Base-by-base conservation (phyloP, 1,140 invertebrate genomes). In the Colletes latitarsis region DNA sequence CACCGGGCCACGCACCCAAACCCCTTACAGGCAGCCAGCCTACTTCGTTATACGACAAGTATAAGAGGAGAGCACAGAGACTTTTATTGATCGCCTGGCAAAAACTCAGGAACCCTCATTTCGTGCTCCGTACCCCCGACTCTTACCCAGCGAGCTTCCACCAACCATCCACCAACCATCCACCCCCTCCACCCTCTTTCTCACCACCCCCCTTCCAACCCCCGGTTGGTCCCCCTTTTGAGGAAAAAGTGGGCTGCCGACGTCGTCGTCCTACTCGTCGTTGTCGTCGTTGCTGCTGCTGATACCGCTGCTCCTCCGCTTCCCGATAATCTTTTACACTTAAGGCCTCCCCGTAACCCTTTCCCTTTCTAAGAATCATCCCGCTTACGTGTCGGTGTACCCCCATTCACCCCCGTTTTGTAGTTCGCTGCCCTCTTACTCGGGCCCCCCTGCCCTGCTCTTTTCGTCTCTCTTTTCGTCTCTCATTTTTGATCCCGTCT, bases 81-180 rank as follows among this genome's bases (percentile, higher is more conserved):
- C 91, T 93, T 93, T 93, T 93, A 93, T 93, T 93, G 93, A 93
- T 93, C 93, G 93, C 87, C 90, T 91, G 91, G 92, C 92, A 93
- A 93, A 93, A 93, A 93, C 91, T 93, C 91, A 92, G 92, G 90
- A 92, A 92, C 92, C 92, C 91, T 92, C 91, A 92, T 92, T 92
- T 92, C 88, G 90, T 92, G 88, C 90, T 90, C 86, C 88, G 90
- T 91, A 82, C 91, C 90, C 90, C 89, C 90, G 68, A 88, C 91
- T 85, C 84, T 88, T 82, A 83, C 82, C 84, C 79, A 49, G 46
- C 82, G 58, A 87, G 63, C 77, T 64, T 80, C 85, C 70, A 83
- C 78, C 83, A 83, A 68, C 77, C 83, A 62, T 68, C 71, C 73
- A 86, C 30, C 30, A 30, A 30, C 30, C 30, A 30, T 30, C 30